Conservation (phyloP, 2,888 invertebrate genomes). For the Latrodectus elegans region DNA sequence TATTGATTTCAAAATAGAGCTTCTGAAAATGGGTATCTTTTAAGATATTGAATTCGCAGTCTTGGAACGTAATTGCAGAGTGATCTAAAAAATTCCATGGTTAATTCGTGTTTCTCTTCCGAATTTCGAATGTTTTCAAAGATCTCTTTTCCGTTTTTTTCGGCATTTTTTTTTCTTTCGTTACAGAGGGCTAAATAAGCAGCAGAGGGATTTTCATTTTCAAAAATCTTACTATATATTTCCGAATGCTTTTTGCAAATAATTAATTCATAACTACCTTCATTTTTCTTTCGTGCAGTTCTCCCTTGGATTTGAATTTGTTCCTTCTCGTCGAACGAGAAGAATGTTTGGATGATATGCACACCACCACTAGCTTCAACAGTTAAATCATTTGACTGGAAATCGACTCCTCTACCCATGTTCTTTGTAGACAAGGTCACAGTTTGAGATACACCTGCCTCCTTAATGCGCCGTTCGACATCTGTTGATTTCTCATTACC, state of each 20-base stretch:
- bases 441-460: not conserved
- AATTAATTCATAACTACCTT: not conserved
- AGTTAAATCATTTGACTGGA: not conserved
- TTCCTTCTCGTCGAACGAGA: not conserved
- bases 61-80: not conserved
- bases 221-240: not conserved
- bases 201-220: not conserved
- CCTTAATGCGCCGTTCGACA: not conserved
- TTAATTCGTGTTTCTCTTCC: not conserved
- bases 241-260: not conserved
- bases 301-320: not conserved
- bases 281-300: not conserved
- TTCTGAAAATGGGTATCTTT: too few relatives aligned
- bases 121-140: not conserved
- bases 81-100: not conserved
- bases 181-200: not conserved
- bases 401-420: not conserved
- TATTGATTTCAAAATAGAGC: too few relatives aligned
- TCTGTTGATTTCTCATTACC: not conserved
- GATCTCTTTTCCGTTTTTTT: not conserved
- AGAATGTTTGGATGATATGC: slow-evolving; percentile 1
- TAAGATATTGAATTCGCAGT: not conserved
- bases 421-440: not conserved
- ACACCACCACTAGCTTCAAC: not conserved
- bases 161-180: not conserved